Evolutionary conservation across 2,888 invertebrate genomes (phyloP).

Genomic region (Ephialtes manifestator): DNA sequence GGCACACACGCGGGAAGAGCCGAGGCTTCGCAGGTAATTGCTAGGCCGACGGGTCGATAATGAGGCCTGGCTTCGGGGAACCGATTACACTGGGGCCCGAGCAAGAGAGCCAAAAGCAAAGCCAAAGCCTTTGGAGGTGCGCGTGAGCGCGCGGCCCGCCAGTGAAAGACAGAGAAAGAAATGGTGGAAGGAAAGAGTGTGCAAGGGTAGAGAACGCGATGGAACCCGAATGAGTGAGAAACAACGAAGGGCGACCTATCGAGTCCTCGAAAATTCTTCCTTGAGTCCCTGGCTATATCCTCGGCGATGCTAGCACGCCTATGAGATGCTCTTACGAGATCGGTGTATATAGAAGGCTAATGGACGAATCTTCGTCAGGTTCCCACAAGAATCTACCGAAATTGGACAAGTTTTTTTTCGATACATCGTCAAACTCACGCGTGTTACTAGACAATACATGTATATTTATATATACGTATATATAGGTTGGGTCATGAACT

Average conservation of each 20-base stretch:
- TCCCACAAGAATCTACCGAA: constrained; percentile 65
- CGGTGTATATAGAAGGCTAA: constrained; percentile 52
- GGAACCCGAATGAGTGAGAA: constrained; percentile 60
- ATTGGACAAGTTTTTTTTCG: constrained; percentile 62
- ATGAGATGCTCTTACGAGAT: constrained; percentile 51
- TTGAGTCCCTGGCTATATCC: constrained; percentile 33
- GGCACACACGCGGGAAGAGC: constrained; percentile 78
- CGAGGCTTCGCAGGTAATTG: constrained; percentile 86
- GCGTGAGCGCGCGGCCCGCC: constrained; percentile 55
- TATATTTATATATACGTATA: too few species aligned
- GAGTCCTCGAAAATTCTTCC: constrained; percentile 60
- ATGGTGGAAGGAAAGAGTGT: constrained; percentile 12
- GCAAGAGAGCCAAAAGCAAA: constrained; percentile 80
- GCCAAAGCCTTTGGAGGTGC: constrained; percentile 67
- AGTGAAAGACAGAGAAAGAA: constrained; percentile 53
- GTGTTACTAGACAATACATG: not conserved
- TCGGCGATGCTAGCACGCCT: constrained; percentile 37
- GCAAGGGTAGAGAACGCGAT: constrained; percentile 53
- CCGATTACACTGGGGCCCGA: constrained; percentile 85
- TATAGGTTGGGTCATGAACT: not conserved
- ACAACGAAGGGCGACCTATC: constrained; percentile 53
- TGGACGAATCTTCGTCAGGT: constrained; percentile 62
- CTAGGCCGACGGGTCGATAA: constrained; percentile 86
- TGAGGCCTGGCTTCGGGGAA: constrained; percentile 86
- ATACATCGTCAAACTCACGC: constrained; percentile 9